Conservation (phyloP, 2,888 invertebrate genomes). For the Chrysolina haemoptera region DNA sequence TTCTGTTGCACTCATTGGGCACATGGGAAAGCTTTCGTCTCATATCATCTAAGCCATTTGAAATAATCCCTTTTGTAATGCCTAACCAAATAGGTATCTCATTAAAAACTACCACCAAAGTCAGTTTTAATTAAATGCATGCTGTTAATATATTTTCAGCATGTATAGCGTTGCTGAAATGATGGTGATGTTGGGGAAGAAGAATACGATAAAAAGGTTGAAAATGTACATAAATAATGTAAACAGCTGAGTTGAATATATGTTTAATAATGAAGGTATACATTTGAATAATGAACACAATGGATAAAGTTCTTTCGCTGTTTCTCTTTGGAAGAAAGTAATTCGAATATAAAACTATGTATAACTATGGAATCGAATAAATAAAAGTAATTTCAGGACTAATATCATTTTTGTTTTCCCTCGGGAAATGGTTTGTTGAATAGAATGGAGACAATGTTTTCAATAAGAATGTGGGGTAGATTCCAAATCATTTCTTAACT, state of each 20-base stretch:
- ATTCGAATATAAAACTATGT: conserved; percentile 3
- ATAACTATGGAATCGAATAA: background rate
- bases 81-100: no score
- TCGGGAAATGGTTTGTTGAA: no score
- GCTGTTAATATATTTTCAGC: conserved; percentile 67
- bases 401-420: background rate
- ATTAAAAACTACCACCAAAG: no score
- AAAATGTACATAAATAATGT: conserved; percentile 68
- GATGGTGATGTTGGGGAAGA: conserved; percentile 85
- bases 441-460: no score
- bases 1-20: no score
- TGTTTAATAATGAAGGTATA: conserved; percentile 49
- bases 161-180: conserved; percentile 88
- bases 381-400: background rate
- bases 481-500: no score
- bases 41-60: no score
- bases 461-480: no score
- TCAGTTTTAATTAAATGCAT: no score
- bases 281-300: conserved; percentile 38
- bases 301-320: conserved; percentile 43
- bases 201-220: conserved; percentile 77
- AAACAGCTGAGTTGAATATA: conserved; percentile 48
- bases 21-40: no score
- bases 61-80: no score
- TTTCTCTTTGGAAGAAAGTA: conserved; percentile 24